These are phyloP conservation scores for Sitta carolinensis DNA, from an alignment of 2,797 vertebrate species.

Conservation along the genomic window DNA sequence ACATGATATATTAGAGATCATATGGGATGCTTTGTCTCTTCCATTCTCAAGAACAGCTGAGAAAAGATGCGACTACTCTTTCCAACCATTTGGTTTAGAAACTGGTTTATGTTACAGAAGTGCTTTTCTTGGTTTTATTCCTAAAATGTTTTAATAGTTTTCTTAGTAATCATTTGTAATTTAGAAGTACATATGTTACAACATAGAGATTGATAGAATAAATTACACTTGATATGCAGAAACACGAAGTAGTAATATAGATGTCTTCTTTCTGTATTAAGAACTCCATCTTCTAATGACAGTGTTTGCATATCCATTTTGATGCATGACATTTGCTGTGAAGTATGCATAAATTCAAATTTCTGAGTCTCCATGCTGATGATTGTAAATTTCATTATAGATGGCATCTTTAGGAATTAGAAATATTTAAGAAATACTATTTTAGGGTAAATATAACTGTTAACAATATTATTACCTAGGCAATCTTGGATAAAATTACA, in stretches of 20 bases:
- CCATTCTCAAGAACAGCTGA: background rate
- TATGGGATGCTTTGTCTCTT: background rate
- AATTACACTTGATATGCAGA: background rate
- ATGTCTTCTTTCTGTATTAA: background rate
- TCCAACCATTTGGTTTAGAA: background rate
- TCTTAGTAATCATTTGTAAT: background rate
- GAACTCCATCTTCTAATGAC: background rate
- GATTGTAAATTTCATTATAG: background rate
- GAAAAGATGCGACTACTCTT: background rate
- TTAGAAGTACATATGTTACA: background rate
- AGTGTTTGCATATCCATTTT: background rate
- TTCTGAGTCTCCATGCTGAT: background rate
- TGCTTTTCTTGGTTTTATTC: background rate
- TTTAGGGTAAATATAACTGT: background rate
- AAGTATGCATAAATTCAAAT: background rate
- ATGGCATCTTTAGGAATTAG: background rate
- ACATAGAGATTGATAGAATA: background rate
- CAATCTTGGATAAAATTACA: background rate
- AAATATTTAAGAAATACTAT: background rate
- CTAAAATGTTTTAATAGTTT: background rate
- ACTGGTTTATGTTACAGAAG: background rate
- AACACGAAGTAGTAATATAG: background rate
- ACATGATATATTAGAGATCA: background rate
- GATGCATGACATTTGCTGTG: background rate
- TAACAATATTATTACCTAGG: background rate